phyloP scores from a whole-genome alignment of 2,888 invertebrate species.

The Linnaemya tessellans region DNA sequence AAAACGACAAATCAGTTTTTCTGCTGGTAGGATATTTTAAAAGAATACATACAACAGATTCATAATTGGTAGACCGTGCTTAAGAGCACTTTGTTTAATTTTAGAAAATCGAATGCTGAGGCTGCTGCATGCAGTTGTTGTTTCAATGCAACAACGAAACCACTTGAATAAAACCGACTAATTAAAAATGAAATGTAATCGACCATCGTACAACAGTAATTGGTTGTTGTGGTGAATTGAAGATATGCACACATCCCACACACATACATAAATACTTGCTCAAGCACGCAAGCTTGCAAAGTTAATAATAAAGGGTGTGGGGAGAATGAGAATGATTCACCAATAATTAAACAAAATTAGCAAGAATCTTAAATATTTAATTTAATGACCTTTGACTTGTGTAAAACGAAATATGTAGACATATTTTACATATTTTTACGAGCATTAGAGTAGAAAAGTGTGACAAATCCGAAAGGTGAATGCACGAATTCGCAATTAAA shows the following conservation, averaged over 20 bases:
- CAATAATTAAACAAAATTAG: conserved; percentile 4
- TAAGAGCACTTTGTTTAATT: conserved; percentile 66
- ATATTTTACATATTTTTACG: too few species aligned
- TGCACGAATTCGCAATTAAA: conserved; percentile 49
- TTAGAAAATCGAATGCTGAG: conserved; percentile 60
- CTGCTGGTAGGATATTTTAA: conserved; percentile 5
- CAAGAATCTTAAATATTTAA: conserved; percentile 14
- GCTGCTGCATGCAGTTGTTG: conserved; percentile 26
- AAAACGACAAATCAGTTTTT: conserved; percentile 60
- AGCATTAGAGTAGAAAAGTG: background rate
- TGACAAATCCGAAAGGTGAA: conserved; percentile 45
- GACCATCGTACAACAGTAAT: conserved; percentile 68
- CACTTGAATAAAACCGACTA: conserved; percentile 70
- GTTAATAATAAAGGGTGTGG: background rate
- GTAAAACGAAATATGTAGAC: too few species aligned
- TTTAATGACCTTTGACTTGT: conserved; percentile 17
- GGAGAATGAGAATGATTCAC: background rate
- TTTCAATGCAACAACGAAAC: conserved; percentile 41
- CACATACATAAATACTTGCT: conserved; percentile 2
- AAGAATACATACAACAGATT: conserved; percentile 45
- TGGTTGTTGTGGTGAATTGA: conserved; percentile 45
- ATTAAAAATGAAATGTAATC: conserved; percentile 70
- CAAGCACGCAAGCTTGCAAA: background rate
- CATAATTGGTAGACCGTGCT: conserved; percentile 67
- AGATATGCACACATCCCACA: background rate